A percentile compares a stretch with the other conserved stretches of the same genome.
phyloP scores from a whole-genome alignment of 2,888 invertebrate genomes.

The Drosophila multiciliata region DNA sequence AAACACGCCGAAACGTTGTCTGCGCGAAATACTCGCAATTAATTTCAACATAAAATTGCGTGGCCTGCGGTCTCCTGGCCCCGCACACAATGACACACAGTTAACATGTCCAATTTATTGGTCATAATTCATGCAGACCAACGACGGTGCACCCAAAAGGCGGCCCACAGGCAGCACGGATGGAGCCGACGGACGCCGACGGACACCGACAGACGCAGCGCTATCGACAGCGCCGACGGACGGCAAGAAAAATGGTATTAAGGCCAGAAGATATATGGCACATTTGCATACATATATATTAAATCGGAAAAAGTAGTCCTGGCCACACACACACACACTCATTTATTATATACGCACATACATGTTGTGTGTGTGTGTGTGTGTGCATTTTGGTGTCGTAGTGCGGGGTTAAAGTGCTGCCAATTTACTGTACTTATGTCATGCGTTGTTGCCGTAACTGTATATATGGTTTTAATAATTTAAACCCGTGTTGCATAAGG shows the following conservation, averaged over 20 bases:
- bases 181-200: not conserved
- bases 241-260: constrained; percentile 73
- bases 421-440: constrained; percentile 70
- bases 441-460: constrained; percentile 35
- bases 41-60: constrained; percentile 74
- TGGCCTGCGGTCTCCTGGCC: constrained; percentile 63
- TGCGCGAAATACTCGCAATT: constrained; percentile 71
- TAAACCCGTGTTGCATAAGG: constrained; percentile 61
- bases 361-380: not conserved
- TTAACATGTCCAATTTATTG: constrained; percentile 81
- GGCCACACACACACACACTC: not conserved
- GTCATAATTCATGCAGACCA: constrained; percentile 74
- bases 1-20: constrained; percentile 40
- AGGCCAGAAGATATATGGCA: constrained; percentile 68
- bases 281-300: constrained; percentile 60
- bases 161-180: constrained; percentile 15
- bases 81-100: constrained; percentile 66
- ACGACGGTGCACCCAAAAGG: constrained; percentile 41
- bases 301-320: constrained; percentile 24
- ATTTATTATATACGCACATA: not conserved
- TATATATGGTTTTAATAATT: constrained; percentile 65
- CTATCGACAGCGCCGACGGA: constrained; percentile 58
- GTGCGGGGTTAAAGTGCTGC: constrained; percentile 50
- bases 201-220: constrained; percentile 5
- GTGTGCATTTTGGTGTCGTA: constrained; percentile 3